Evolutionary conservation across 2,113 vertebrate genomes (phyloP).

Genomic region (Rattus rattus): DNA sequence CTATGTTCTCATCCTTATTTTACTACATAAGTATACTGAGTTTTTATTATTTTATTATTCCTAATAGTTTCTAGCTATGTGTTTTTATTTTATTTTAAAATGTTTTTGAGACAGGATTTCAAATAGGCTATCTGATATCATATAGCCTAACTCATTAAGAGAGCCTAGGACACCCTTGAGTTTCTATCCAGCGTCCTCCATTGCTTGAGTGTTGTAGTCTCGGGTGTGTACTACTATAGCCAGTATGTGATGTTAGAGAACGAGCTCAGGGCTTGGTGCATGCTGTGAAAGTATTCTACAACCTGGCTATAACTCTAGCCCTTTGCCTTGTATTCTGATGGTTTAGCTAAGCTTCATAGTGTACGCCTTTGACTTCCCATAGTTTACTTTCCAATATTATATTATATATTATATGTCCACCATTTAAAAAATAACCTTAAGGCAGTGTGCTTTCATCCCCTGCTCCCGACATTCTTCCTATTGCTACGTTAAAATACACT

Average conservation of each 20-base stretch:
- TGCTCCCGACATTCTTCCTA: not conserved
- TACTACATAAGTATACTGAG: not conserved
- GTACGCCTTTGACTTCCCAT: not conserved
- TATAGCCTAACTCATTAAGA: not conserved
- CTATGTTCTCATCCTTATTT: not conserved
- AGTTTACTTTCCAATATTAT: not conserved
- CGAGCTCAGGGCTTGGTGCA: not conserved
- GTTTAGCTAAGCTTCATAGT: not conserved
- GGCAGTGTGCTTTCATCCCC: not conserved
- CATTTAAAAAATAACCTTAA: not conserved
- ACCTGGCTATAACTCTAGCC: not conserved
- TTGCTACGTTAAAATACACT: not conserved
- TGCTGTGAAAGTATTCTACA: not conserved
- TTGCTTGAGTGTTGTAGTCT: not conserved
- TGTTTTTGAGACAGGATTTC: not conserved
- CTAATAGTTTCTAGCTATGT: not conserved
- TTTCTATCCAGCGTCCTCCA: not conserved
- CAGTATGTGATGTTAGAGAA: not conserved
- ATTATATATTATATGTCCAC: not conserved
- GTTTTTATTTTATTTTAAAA: not conserved
- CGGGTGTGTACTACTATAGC: not conserved
- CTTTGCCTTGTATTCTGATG: not conserved
- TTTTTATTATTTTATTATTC: conserved; percentile 24
- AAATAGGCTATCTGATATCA: not conserved
- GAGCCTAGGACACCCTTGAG: not conserved